Base-by-base conservation (phyloP, 2,113 vertebrate genomes). In the Oreochromis niloticus region DNA sequence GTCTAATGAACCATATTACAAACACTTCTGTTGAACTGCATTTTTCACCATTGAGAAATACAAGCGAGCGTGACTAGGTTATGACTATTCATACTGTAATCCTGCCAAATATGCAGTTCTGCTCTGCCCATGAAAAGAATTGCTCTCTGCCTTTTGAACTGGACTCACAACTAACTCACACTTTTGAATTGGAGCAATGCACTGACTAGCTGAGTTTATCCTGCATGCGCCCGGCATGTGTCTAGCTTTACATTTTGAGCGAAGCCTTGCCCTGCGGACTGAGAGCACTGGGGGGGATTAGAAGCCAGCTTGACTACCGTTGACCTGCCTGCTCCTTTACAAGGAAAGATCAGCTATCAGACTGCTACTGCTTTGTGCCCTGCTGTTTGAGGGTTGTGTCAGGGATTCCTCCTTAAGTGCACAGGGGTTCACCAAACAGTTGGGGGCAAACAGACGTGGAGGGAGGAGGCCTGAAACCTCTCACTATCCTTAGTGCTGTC, bases 381-480 rank as follows among this genome's bases (percentile, higher is more conserved):
- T 95, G 96, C 96, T 96, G 95, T 96, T 95, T 96, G 93, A 95
- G 85, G 90, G 86, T 83, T 92, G 94, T 91, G 93, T 95, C 91
- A 90, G 94, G 94, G 95, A 96, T 96, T 95, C 95, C 94, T 95
- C 92, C 88, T 93, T 73, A 86, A 94, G 95, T 92, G 93, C 95
- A 94, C 84, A 27, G 81, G 87, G 95, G 95, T 95, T 96, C 96
- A 96, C 88, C 63, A 39, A 96, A 86, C 95, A 95, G 96, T 89
- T 82, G 94, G 95, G 89, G 94, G 95, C 81, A 85, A 82, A 84
- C 41, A 4, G 73, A 81, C 86, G 75, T 57, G 88, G 88, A 87
- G 16, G 12, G 66, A 30, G 59, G 81, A 41, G 24, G 78, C 55
- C 55, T 55, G 81, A 88, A 85, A 87, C 79, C 80, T 89, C 59